Evolutionary conservation across 2,888 invertebrate genomes (phyloP), one percentile per base, ranked within the genome.

Genomic region (Gortyna flavago): DNA sequence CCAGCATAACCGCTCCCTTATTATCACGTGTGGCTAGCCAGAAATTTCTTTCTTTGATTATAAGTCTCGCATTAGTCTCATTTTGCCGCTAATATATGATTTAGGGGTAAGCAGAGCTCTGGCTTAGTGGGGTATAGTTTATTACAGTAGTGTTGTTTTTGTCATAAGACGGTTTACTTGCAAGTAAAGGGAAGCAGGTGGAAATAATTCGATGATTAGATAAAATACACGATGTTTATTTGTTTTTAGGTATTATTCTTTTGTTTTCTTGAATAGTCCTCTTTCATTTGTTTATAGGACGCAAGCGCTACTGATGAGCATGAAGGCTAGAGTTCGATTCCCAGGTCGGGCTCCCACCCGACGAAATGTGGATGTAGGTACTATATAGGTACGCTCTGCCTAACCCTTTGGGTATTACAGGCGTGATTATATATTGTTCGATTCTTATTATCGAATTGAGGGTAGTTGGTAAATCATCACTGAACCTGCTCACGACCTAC

Each of bases 71-170:
- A 96, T 96, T 96, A 96, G 94, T 93, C 95, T 95, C 94, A 95
- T 95, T 95, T 95, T 94, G 90, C 93, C 95, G 93, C 95, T 96
- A 95, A 96, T 96, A 95, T 95, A 96, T 96, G 96, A 96, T 96
- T 96, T 95, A 95, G 94, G 92, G 92, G 93, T 90, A 90, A 85
- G 88, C 88, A 89, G 87, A 81, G 85, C 84, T 85, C 85, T 77
- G 85, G 87, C 85, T 89, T 87, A 89, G 82, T 77, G 75, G 78
- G 84, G 72, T 77, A 80, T 87, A 77, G 80, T 83, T 88, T 91
- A 93, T 94, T 89, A 90, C 88, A 84, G 89, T 87, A 85, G 81
- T 80, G 64, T 65, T 81, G 76, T 67, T 83, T 80, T 79, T 80
- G 83, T 84, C 87, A 76, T 68, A 67, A 62, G 79, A 16, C 59